These are phyloP conservation scores for Dufourea novaeangliae DNA, from an alignment of 1,140 invertebrate genomes.

Conservation along the genomic window DNA sequence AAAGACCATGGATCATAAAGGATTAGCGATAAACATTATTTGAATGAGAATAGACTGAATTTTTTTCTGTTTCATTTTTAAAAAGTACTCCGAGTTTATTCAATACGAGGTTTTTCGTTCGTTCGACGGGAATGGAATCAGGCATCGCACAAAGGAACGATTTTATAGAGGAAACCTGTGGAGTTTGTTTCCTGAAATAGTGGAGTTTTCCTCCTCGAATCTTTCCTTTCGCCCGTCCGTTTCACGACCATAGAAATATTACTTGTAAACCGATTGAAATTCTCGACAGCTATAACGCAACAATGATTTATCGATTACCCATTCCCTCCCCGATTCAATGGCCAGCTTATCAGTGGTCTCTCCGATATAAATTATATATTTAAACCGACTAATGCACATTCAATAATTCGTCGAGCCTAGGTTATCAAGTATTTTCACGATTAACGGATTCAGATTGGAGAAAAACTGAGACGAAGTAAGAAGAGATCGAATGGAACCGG, in stretches of 20 bases:
- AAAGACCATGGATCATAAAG: no score
- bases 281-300: not conserved
- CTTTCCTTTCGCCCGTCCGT: not conserved
- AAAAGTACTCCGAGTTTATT: not conserved
- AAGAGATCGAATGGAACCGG: not conserved
- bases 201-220: not conserved
- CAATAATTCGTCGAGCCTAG: not conserved
- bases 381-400: no score
- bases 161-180: constrained; percentile 1
- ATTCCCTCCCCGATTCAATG: not conserved
- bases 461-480: not conserved
- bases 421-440: not conserved
- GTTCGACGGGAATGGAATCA: not conserved
- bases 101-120: not conserved
- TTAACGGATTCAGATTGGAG: not conserved
- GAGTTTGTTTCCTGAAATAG: constrained; percentile 3
- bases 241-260: not conserved
- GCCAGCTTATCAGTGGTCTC: not conserved
- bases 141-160: not conserved
- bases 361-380: not conserved
- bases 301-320: not conserved
- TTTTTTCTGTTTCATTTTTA: not conserved
- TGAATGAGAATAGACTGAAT: no score
- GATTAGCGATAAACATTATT: no score
- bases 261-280: not conserved